Conservation (phyloP, 2,888 invertebrate genomes). For the Cantharis rustica region DNA sequence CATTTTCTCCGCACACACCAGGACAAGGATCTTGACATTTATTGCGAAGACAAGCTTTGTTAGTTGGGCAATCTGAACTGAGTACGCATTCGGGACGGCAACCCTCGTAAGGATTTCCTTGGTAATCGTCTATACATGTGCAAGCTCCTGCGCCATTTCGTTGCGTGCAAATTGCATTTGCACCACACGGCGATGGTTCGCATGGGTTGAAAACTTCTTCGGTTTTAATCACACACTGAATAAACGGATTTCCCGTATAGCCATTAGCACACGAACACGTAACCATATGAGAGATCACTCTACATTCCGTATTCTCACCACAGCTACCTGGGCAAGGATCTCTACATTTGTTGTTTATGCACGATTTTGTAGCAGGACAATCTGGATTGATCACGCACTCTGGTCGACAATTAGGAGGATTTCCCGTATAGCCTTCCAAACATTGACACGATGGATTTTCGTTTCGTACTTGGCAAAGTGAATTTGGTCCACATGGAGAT, state of each 20-base stretch:
- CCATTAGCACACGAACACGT: conserved; percentile 78
- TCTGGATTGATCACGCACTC: conserved; percentile 84
- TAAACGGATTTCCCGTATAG: conserved; percentile 82
- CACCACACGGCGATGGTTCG: conserved; percentile 85
- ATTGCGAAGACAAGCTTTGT: conserved; percentile 80
- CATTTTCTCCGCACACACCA: conserved; percentile 81
- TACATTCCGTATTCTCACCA: conserved; percentile 79
- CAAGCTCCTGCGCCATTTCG: conserved; percentile 81
- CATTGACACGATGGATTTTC: conserved; percentile 77
- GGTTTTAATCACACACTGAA: conserved; percentile 71
- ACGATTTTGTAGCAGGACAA: conserved; percentile 76
- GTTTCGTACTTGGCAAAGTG: conserved; percentile 70
- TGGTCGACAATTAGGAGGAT: conserved; percentile 81
- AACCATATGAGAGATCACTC: conserved; percentile 78
- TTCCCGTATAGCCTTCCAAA: conserved; percentile 74
- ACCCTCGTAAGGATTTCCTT: conserved; percentile 84
- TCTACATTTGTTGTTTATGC: conserved; percentile 78
- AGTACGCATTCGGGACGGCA: conserved; percentile 87
- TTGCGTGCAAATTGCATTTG: conserved; percentile 79
- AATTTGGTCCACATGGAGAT: conserved; percentile 83
- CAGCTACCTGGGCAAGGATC: conserved; percentile 85
- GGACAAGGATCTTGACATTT: conserved; percentile 88
- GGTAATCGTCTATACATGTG: conserved; percentile 78
- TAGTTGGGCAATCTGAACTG: conserved; percentile 82
- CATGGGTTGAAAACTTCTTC: conserved; percentile 72